Conservation (phyloP, 2,113 vertebrate species). For the Sigmodon hispidus region DNA sequence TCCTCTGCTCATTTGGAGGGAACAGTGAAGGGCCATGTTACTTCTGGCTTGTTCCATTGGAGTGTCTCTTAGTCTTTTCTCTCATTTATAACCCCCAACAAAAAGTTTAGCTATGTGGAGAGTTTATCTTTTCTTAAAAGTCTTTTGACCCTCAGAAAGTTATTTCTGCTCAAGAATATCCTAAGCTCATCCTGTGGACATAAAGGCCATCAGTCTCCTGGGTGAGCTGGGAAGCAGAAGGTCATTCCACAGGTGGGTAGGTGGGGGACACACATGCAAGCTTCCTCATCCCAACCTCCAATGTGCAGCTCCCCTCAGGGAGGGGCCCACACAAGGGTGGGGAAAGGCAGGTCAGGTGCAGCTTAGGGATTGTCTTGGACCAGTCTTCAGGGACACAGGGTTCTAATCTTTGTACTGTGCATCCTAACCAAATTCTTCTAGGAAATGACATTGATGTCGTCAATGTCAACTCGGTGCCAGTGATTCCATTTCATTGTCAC, state of each 20-base stretch:
- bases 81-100: background rate
- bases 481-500: background rate
- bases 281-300: background rate
- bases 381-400: background rate
- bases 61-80: background rate
- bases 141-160: background rate
- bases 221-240: background rate
- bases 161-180: conserved; percentile 20
- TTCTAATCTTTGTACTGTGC: background rate
- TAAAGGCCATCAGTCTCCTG: background rate
- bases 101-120: background rate
- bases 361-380: background rate
- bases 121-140: conserved; percentile 15
- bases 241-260: background rate
- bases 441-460: conserved; percentile 24
- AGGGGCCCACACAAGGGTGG: background rate
- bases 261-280: background rate
- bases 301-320: background rate
- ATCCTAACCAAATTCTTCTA: conserved; percentile 29
- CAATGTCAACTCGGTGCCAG: background rate
- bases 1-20: conserved; percentile 40
- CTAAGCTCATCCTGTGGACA: background rate
- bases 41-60: background rate
- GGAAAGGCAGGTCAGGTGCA: background rate
- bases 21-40: background rate